Evolutionary conservation across 1,140 invertebrate species (phyloP), one percentile per base, ranked within the genome.

Genomic region (Uloborus diversus): DNA sequence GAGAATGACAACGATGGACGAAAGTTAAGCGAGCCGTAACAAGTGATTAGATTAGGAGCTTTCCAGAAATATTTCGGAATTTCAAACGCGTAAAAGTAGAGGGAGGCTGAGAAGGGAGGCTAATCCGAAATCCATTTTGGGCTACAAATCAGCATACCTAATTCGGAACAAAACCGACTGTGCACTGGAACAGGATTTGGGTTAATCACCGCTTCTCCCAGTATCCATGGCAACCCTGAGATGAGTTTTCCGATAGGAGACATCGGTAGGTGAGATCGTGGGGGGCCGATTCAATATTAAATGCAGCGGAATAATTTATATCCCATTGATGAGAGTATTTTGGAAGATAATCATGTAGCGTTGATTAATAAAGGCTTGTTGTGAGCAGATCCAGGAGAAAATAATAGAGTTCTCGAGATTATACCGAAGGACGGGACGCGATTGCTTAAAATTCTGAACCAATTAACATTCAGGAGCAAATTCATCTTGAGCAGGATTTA

Each of bases 91-190:
- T 49, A 28, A 42, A 37, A 20, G 23, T 11, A 14, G 42, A 5
- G 59, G 28, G 59, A 14, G n/a, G 14, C 37, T 30, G 25, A 30
- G 25, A n/a, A 30, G 28, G 59, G 30, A 5, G 27, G 37, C 33
- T 78, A 66, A 76, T 76, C 71, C 71, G 35, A 57, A 78, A 78
- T 78, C 73, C 73, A 78, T 78, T 78, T 78, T 78, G 49, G 61
- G 20, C 23, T 66, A 56, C 32, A 78, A 66, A 78, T 78, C 61
- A 78, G 73, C 61, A 78, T 66, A 78, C 62, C 62, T 78, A 78
- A 78, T 78, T 78, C 62, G 47, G 47, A 53, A 78, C 73, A 78
- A 78, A 78, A 78, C 62, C 73, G 47, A 66, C 13, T 17, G 62
- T 66, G 57, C 61, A 66, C 61, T 78, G 17, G 37, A 78, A 66